Evolutionary conservation across 1,140 invertebrate species (phyloP).

Genomic region (Bombus picipes): DNA sequence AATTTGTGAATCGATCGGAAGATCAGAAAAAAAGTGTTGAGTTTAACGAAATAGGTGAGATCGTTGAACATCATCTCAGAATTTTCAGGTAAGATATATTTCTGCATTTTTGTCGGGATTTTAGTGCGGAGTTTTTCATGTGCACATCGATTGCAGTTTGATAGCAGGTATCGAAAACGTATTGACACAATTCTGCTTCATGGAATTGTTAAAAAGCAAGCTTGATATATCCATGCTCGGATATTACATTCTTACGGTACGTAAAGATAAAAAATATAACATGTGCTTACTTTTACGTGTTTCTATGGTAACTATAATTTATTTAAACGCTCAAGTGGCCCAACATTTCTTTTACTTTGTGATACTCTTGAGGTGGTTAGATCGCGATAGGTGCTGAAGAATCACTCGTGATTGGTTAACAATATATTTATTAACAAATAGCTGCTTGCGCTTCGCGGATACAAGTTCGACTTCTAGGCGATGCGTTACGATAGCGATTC

Average conservation of each 20-base stretch:
- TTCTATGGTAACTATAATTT: not conserved
- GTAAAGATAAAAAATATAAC: not conserved
- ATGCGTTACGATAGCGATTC: too few relatives aligned
- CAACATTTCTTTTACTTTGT: too few relatives aligned
- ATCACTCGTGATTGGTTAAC: too few relatives aligned
- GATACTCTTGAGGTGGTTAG: not conserved
- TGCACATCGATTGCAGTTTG: slow-evolving; percentile 57
- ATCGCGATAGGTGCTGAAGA: too few relatives aligned
- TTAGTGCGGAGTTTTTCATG: accelerated
- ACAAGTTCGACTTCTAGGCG: too few relatives aligned
- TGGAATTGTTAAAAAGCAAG: slow-evolving; percentile 67
- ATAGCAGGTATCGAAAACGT: slow-evolving; percentile 56
- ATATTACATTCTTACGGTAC: slow-evolving; percentile 70
- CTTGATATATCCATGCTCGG: slow-evolving; percentile 67
- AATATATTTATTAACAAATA: too few relatives aligned
- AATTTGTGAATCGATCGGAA: slow-evolving; percentile 14
- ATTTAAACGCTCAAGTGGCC: not conserved
- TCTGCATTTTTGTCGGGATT: too few relatives aligned
- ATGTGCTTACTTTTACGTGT: not conserved
- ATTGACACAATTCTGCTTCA: slow-evolving; percentile 60
- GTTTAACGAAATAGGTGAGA: slow-evolving; percentile 30
- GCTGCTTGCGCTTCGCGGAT: too few relatives aligned
- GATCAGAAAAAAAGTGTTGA: not conserved
- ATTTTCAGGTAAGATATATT: slow-evolving; percentile 21
- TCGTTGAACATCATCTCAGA: slow-evolving; percentile 60